Conservation (phyloP, 2,888 invertebrate genomes). For the Trachelus iudaicus region DNA sequence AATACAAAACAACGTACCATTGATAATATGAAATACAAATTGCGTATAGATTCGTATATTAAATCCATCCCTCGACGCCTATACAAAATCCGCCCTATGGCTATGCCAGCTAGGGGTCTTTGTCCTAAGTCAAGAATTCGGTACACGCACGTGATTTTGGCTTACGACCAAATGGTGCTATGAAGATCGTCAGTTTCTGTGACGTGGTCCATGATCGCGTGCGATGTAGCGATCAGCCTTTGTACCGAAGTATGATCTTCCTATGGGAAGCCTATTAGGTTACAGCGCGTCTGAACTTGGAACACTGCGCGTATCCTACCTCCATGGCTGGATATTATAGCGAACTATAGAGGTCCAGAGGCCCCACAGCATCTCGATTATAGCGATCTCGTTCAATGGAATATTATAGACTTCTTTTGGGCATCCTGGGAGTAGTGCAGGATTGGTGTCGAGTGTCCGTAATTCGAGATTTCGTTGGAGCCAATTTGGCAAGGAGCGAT, state of each 20-base stretch:
- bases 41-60: neutral
- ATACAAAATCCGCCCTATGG: neutral
- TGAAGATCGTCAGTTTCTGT: conserved; percentile 60
- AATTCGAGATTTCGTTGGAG: conserved; percentile 59
- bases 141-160: conserved; percentile 29
- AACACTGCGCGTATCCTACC: conserved; percentile 22
- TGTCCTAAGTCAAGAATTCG: neutral
- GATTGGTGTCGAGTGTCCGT: conserved; percentile 52
- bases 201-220: conserved; percentile 63
- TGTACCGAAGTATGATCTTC: conserved; percentile 62
- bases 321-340: conserved; percentile 30
- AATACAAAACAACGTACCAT: neutral
- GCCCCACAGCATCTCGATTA: conserved; percentile 39
- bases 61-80: neutral
- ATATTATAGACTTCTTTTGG: conserved; percentile 43
- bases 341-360: conserved; percentile 17
- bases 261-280: conserved; percentile 61
- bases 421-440: neutral
- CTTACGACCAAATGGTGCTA: conserved; percentile 50
- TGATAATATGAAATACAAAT: neutral
- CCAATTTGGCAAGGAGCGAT: conserved; percentile 51
- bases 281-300: conserved; percentile 39
- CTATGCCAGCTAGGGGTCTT: neutral
- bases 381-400: conserved; percentile 49
- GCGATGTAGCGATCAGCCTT: conserved; percentile 64